These are phyloP conservation scores for Monopterus albus DNA, from an alignment of 2,113 vertebrate genomes.

Conservation along the genomic window DNA sequence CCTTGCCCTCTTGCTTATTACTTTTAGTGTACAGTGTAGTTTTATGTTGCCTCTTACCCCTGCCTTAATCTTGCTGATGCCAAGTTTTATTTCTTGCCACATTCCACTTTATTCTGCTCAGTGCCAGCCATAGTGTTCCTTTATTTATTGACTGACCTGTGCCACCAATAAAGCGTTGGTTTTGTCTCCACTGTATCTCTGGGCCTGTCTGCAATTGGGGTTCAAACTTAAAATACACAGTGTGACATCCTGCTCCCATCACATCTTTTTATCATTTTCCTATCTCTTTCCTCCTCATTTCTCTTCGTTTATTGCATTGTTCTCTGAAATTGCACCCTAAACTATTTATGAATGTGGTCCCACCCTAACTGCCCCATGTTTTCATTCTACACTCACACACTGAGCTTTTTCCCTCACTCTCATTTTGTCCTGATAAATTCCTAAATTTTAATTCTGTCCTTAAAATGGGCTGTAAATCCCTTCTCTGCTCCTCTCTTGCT, in stretches of 20 bases:
- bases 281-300: neutral
- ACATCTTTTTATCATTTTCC: neutral
- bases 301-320: neutral
- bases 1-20: too few relatives aligned
- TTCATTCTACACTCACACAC: slow-evolving; percentile 1
- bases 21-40: too few relatives aligned
- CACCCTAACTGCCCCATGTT: neutral
- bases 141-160: too few relatives aligned
- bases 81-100: too few relatives aligned
- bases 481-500: neutral
- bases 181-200: too few relatives aligned
- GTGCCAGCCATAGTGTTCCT: too few relatives aligned
- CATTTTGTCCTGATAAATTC: slow-evolving; percentile 31
- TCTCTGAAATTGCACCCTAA: neutral
- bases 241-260: neutral
- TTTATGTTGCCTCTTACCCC: too few relatives aligned
- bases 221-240: slow-evolving; percentile 1
- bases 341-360: slow-evolving; percentile 9
- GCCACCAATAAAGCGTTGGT: too few relatives aligned
- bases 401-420: neutral
- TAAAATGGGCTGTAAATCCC: slow-evolving; percentile 48
- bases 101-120: too few relatives aligned
- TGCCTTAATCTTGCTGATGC: too few relatives aligned
- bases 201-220: slow-evolving; percentile 21
- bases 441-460: slow-evolving; percentile 55